A percentile compares a stretch with the other conserved stretches of the same genome.
phyloP scores from a whole-genome alignment of 2,888 invertebrate genomes.

The Neoaliturus tenellus region DNA sequence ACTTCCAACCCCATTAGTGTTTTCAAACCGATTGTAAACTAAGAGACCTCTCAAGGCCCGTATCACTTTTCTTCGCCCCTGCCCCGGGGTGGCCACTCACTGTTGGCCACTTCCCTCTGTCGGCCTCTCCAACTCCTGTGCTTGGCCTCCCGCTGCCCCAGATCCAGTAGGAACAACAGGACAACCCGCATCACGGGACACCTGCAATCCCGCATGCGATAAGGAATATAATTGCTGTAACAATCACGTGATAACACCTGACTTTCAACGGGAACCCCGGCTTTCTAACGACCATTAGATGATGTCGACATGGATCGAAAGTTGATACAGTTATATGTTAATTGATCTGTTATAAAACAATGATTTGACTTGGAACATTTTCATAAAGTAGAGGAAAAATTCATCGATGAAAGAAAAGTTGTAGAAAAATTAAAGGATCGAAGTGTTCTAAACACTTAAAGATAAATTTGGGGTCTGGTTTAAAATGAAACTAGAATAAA shows the following conservation, averaged over 20 bases:
- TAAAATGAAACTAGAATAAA: too few species aligned
- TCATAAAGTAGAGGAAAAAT: too few species aligned
- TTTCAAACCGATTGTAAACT: too few species aligned
- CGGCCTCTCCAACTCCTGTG: not conserved
- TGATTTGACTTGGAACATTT: too few species aligned
- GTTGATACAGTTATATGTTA: too few species aligned
- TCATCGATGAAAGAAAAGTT: too few species aligned
- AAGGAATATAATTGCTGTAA: conserved; percentile 33
- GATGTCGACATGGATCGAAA: conserved; percentile 33
- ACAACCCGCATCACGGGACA: conserved; percentile 25
- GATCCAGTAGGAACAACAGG: conserved; percentile 15
- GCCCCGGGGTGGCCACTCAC: not conserved
- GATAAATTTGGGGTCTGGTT: too few species aligned
- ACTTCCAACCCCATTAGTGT: too few species aligned
- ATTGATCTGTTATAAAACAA: too few species aligned
- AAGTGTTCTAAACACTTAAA: too few species aligned
- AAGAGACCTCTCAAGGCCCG: too few species aligned
- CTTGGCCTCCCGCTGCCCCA: not conserved
- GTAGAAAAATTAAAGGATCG: too few species aligned
- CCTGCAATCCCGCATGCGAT: conserved; percentile 43
- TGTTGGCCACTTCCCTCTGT: not conserved
- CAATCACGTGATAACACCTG: conserved; percentile 23
- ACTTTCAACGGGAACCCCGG: conserved; percentile 44
- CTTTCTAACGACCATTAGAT: conserved; percentile 41
- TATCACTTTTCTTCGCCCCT: not conserved